A percentile compares a stretch with the other conserved stretches of the same genome.
Evolutionary conservation across 2,797 vertebrate species (phyloP).

Genomic region (Psittacula echo): DNA sequence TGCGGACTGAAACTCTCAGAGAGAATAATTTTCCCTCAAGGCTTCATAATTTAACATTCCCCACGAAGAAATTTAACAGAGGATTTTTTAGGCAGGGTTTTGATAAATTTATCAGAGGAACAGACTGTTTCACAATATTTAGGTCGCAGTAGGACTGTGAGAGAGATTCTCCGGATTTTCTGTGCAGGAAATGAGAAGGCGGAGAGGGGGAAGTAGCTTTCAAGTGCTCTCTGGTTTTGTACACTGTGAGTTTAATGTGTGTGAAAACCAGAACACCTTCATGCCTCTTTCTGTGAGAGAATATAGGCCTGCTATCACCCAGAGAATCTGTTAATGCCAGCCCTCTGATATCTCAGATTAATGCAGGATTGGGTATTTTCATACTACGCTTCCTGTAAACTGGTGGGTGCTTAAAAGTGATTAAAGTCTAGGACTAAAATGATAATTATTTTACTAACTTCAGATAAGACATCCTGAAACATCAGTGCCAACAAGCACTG

Average conservation of each 20-base stretch:
- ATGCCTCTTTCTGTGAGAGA: background rate
- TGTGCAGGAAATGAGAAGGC: constrained; percentile 55
- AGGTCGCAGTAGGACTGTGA: constrained; percentile 40
- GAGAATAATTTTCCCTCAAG: background rate
- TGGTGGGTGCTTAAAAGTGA: background rate
- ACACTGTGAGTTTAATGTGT: background rate
- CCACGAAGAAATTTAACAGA: background rate
- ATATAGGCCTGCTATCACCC: background rate
- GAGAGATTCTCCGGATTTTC: constrained; percentile 27
- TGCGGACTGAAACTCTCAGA: background rate
- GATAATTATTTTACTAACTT: background rate
- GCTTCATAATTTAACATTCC: background rate
- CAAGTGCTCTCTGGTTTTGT: constrained; percentile 14
- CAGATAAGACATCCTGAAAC: background rate
- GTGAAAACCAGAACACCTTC: background rate
- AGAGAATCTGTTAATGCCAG: background rate
- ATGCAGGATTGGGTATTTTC: background rate
- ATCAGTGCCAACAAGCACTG: background rate
- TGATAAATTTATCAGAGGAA: constrained; percentile 36
- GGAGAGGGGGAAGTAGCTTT: constrained; percentile 50
- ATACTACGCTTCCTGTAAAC: background rate
- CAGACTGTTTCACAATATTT: constrained; percentile 63
- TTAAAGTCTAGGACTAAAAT: background rate
- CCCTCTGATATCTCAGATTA: background rate
- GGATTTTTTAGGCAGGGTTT: constrained; percentile 1